Evolutionary conservation across 1,140 invertebrate genomes (phyloP).

Genomic region (Dysdera silvatica): DNA sequence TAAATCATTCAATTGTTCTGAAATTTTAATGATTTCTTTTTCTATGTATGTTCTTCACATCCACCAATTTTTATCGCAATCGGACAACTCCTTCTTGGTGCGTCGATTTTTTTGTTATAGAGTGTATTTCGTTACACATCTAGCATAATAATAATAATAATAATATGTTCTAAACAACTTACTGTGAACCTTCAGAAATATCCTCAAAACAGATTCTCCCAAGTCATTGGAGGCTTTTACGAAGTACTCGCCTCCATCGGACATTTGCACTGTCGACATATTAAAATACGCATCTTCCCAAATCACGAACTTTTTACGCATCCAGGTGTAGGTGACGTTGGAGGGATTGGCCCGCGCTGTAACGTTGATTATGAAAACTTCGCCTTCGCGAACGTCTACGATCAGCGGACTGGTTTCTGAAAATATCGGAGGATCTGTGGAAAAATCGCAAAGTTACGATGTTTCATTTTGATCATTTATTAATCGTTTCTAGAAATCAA

Average conservation of each 20-base stretch:
- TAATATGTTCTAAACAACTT: no score
- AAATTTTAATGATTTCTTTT: no score
- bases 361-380: conserved; percentile 67
- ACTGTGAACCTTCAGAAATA: conserved; percentile 31
- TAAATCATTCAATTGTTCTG: no score
- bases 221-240: conserved; percentile 26
- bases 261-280: conserved; percentile 12
- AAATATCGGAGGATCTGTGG: conserved; percentile 52
- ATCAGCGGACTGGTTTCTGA: conserved; percentile 38
- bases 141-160: no score
- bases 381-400: conserved; percentile 67
- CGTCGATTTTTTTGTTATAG: no score
- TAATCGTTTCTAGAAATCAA: neutral
- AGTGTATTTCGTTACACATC: no score
- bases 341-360: conserved; percentile 75
- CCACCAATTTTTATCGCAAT: no score
- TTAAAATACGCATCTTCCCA: conserved; percentile 19
- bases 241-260: conserved; percentile 26
- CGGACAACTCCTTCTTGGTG: no score
- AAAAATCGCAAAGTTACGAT: conserved; percentile 16
- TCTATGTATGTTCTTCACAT: no score
- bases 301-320: conserved; percentile 32
- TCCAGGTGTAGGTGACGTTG: conserved; percentile 75
- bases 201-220: conserved; percentile 15
- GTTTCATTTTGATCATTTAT: neutral